Evolutionary conservation across 53 echinoderm and acorn worm genomes (phyloP).

Genomic region (Paracentrotus lividus): DNA sequence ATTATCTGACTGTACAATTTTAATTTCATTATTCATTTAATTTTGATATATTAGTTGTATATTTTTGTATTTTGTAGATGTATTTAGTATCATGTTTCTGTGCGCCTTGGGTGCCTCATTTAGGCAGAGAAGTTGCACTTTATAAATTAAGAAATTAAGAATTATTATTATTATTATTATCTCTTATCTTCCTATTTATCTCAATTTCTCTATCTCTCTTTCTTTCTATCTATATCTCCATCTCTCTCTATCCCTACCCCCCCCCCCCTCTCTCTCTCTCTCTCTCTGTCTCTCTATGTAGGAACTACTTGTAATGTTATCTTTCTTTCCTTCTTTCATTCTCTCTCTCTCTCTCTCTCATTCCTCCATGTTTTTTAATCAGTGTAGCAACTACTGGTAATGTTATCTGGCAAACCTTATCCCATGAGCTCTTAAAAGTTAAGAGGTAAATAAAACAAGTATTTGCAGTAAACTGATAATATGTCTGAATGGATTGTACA

Average conservation of each 20-base stretch:
- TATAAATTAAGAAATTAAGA: no score
- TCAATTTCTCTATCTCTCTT: no score
- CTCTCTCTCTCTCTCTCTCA: not conserved
- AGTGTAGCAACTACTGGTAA: not conserved
- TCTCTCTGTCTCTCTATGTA: not conserved
- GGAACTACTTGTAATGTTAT: not conserved
- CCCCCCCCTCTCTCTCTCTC: not conserved
- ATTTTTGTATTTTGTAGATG: no score
- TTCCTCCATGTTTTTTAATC: not conserved
- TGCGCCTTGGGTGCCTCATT: no score
- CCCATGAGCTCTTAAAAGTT: not conserved
- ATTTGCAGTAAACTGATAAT: conserved; percentile 1
- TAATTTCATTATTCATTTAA: no score
- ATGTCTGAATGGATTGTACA: not conserved
- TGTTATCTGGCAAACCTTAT: not conserved
- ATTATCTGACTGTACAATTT: no score
- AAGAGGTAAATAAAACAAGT: conserved; percentile 23
- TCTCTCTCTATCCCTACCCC: not conserved
- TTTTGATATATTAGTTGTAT: no score
- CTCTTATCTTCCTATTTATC: no score
- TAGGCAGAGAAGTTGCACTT: no score
- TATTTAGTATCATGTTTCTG: no score
- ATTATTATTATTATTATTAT: no score
- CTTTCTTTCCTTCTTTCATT: not conserved
- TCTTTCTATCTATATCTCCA: no score